phyloP scores from a whole-genome alignment of 1,140 invertebrate species.

The Drosophila leontia region DNA sequence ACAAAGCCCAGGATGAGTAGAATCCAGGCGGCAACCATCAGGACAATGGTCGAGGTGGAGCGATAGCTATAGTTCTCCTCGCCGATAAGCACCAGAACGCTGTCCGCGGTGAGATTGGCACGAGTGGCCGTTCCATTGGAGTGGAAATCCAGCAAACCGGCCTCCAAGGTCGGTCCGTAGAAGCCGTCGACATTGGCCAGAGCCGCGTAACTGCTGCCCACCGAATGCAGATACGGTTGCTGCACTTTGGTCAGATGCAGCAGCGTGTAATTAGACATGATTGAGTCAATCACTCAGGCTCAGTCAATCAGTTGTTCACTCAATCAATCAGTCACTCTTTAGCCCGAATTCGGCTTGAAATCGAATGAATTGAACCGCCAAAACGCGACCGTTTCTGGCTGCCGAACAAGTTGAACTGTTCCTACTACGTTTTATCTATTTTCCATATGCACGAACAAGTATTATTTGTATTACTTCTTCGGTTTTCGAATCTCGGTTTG shows the following conservation, averaged over 20 bases:
- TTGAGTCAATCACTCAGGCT: slow-evolving; percentile 42
- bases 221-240: slow-evolving; percentile 60
- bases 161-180: slow-evolving; percentile 37
- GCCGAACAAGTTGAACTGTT: slow-evolving; percentile 18
- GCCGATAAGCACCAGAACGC: slow-evolving; percentile 59
- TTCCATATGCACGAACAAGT: neutral
- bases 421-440: slow-evolving; percentile 19
- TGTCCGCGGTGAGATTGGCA: slow-evolving; percentile 46
- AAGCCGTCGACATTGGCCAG: slow-evolving; percentile 50
- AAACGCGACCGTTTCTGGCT: slow-evolving; percentile 50
- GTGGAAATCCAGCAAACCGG: slow-evolving; percentile 19
- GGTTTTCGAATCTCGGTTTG: slow-evolving; percentile 17
- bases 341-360: slow-evolving; percentile 9
- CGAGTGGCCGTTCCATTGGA: slow-evolving; percentile 13
- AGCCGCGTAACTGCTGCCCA: slow-evolving; percentile 57
- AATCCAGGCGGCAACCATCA: slow-evolving; percentile 76
- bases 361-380: slow-evolving; percentile 9
- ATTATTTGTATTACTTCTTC: slow-evolving; percentile 30
- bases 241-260: slow-evolving; percentile 63
- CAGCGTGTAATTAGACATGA: slow-evolving; percentile 66
- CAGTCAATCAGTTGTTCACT: slow-evolving; percentile 18
- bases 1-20: slow-evolving; percentile 75
- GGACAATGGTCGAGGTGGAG: slow-evolving; percentile 73
- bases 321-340: neutral
- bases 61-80: slow-evolving; percentile 62